Evolutionary conservation across 2,888 invertebrate species (phyloP).

Genomic region (Schrankia costaestrigalis): DNA sequence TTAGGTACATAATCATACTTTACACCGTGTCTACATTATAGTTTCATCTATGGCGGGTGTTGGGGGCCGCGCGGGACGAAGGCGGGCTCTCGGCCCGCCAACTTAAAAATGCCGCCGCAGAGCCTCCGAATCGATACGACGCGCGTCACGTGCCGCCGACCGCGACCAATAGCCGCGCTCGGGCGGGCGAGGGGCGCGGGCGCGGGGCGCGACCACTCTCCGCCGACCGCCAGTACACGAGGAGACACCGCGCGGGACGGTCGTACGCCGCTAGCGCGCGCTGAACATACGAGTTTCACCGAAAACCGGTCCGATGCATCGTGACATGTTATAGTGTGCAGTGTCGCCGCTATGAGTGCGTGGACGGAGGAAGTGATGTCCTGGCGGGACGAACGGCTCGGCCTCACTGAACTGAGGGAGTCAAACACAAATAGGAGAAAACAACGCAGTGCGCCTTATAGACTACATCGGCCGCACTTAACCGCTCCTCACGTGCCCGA

Average conservation of each 20-base stretch:
- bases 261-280: constrained; percentile 41
- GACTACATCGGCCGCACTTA: constrained; percentile 84
- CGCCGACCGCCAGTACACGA: constrained; percentile 63
- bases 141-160: constrained; percentile 84
- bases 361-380: constrained; percentile 76
- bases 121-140: constrained; percentile 89
- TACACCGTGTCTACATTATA: no score
- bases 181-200: constrained; percentile 56
- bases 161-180: constrained; percentile 71
- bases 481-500: constrained; percentile 69
- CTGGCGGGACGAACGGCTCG: constrained; percentile 73
- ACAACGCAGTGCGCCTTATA: constrained; percentile 83
- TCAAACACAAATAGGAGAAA: constrained; percentile 74
- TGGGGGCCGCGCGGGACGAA: constrained; percentile 65
- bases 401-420: constrained; percentile 61
- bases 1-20: no score
- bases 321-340: constrained; percentile 70
- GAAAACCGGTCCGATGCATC: constrained; percentile 70
- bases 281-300: constrained; percentile 53
- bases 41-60: constrained; percentile 53
- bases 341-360: constrained; percentile 69
- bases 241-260: constrained; percentile 46
- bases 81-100: constrained; percentile 77
- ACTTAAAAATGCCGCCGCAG: constrained; percentile 91
- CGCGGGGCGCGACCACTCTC: constrained; percentile 36